These are phyloP conservation scores for Sebastes taczanowskii DNA, from an alignment of 2,797 vertebrate genomes.

Conservation along the genomic window DNA sequence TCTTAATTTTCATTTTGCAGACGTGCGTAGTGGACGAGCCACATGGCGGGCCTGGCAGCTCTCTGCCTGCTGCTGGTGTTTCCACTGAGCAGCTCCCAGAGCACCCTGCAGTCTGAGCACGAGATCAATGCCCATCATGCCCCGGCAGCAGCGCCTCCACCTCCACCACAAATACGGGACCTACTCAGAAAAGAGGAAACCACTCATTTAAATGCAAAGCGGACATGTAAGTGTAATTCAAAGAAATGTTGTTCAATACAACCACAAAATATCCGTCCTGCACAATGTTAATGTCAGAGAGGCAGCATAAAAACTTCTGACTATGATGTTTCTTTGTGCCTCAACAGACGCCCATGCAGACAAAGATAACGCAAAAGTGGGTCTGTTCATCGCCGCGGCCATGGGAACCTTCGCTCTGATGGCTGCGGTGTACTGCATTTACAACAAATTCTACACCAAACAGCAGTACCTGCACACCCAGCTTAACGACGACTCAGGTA, in stretches of 20 bases:
- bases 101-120: slow-evolving; percentile 57
- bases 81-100: slow-evolving; percentile 69
- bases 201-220: slow-evolving; percentile 47
- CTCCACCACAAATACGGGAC: slow-evolving; percentile 26
- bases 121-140: slow-evolving; percentile 29
- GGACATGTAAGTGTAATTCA: slow-evolving; percentile 62
- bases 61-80: slow-evolving; percentile 69
- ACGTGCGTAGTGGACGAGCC: not conserved
- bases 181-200: slow-evolving; percentile 56
- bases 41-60: slow-evolving; percentile 51
- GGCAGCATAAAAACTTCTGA: not conserved
- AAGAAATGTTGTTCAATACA: not conserved
- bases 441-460: slow-evolving; percentile 84
- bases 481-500: slow-evolving; percentile 71
- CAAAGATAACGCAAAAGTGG: slow-evolving; percentile 72
- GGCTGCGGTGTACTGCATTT: slow-evolving; percentile 85
- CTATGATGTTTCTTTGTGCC: not conserved
- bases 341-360: slow-evolving; percentile 57
- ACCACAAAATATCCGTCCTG: not conserved
- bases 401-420: slow-evolving; percentile 79
- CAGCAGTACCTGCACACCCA: slow-evolving; percentile 80
- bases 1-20: not conserved
- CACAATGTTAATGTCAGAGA: not conserved
- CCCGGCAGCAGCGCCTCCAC: slow-evolving; percentile 28
- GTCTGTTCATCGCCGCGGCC: slow-evolving; percentile 80